Conservation (phyloP, 2,888 invertebrate genomes). For the Tridacna crocea region DNA sequence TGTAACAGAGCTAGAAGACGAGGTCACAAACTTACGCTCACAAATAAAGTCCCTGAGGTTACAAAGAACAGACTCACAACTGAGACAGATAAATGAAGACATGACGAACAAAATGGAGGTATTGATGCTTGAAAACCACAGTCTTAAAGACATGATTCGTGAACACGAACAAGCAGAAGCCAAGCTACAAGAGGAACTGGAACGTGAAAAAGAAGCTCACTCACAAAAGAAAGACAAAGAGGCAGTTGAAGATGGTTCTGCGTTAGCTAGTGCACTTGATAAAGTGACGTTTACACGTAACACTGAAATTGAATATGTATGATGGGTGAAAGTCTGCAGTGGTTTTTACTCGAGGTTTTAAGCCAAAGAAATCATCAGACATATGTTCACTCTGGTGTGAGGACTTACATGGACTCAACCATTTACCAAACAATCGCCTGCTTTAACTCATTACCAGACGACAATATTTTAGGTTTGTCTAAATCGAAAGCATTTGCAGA, state of each 20-base stretch:
- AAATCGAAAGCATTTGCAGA: too few species aligned
- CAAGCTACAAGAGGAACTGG: not conserved
- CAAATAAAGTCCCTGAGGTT: slow-evolving; percentile 52
- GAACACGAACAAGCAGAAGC: slow-evolving; percentile 37
- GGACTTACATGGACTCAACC: too few species aligned
- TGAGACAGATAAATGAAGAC: slow-evolving; percentile 63
- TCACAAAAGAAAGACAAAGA: not conserved
- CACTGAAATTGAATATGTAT: not conserved
- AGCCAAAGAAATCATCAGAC: too few species aligned
- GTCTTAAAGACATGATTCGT: slow-evolving; percentile 68
- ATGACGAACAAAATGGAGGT: slow-evolving; percentile 66
- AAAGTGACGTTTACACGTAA: not conserved
- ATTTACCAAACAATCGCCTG: too few species aligned
- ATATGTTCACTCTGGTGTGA: too few species aligned
- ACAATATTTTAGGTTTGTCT: too few species aligned
- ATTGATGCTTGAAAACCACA: slow-evolving; percentile 67
- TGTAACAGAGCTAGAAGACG: slow-evolving; percentile 59
- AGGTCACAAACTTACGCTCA: slow-evolving; percentile 52
- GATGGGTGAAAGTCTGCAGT: not conserved
- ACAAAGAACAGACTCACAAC: slow-evolving; percentile 53
- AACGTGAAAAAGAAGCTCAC: not conserved
- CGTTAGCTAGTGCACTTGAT: not conserved
- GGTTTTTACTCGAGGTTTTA: too few species aligned
- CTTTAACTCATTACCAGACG: too few species aligned
- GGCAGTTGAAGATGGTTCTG: not conserved